Conservation (phyloP, 2,797 vertebrate species). For the Hoplostethus mediterraneus region DNA sequence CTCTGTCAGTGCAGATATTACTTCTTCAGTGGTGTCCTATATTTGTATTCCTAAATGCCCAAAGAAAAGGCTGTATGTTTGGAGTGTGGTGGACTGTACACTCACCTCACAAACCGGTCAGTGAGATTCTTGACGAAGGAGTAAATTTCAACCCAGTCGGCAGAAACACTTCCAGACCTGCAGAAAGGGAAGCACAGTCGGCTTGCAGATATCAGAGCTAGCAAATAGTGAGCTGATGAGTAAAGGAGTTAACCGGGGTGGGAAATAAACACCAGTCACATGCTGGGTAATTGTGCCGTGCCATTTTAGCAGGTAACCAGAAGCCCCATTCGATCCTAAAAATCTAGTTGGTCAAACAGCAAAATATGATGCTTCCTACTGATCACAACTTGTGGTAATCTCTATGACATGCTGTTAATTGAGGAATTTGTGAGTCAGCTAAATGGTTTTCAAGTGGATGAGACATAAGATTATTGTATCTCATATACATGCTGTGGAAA, state of each 20-base stretch:
- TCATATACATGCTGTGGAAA: too few relatives aligned
- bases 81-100: neutral
- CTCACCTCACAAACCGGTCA: slow-evolving; percentile 95
- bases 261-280: slow-evolving; percentile 64
- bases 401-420: too few relatives aligned
- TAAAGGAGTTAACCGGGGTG: slow-evolving; percentile 62
- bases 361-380: too few relatives aligned
- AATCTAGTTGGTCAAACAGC: neutral
- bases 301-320: neutral
- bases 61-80: neutral
- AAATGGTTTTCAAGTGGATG: too few relatives aligned
- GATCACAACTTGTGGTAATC: too few relatives aligned
- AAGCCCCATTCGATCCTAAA: slow-evolving; percentile 16
- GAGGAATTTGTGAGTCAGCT: too few relatives aligned
- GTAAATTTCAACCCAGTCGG: slow-evolving; percentile 93
- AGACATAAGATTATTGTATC: too few relatives aligned
- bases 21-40: neutral
- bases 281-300: slow-evolving; percentile 52
- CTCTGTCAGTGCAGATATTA: neutral
- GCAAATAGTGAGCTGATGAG: slow-evolving; percentile 54
- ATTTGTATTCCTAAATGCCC: too few relatives aligned
- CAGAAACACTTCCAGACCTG: slow-evolving; percentile 92
- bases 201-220: slow-evolving; percentile 34
- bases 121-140: slow-evolving; percentile 93
- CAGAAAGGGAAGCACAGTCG: slow-evolving; percentile 47